phyloP scores from a whole-genome alignment of 2,888 invertebrate genomes.

The Amblyjoppa fuscipennis region DNA sequence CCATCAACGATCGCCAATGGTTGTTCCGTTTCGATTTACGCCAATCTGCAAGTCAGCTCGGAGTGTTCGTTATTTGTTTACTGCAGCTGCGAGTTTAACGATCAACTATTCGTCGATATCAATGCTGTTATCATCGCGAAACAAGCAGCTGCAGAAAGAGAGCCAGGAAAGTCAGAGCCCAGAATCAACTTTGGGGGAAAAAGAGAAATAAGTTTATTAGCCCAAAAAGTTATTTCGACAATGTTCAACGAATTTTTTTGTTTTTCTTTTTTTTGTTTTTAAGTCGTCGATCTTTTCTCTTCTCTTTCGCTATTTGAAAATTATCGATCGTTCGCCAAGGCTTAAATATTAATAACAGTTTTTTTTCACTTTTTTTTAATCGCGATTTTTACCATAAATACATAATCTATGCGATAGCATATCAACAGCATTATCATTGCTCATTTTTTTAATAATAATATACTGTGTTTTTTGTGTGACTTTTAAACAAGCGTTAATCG shows the following conservation, averaged over 20 bases:
- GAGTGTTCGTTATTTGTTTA: not conserved
- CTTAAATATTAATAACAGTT: slow-evolving; percentile 47
- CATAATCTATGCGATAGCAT: slow-evolving; percentile 34
- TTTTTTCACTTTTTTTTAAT: not conserved
- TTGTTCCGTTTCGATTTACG: slow-evolving; percentile 26
- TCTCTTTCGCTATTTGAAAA: slow-evolving; percentile 11
- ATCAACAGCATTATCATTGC: slow-evolving; percentile 9
- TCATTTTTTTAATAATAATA: not conserved
- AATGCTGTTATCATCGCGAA: not conserved
- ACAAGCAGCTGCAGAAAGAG: not conserved
- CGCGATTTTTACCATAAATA: slow-evolving; percentile 52
- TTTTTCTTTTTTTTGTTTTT: not conserved
- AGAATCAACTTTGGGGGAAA: slow-evolving; percentile 5
- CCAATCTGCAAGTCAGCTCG: slow-evolving; percentile 16
- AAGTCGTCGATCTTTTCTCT: slow-evolving; percentile 3
- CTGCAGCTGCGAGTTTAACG: slow-evolving; percentile 13
- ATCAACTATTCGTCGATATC: not conserved
- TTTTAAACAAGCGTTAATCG: slow-evolving; percentile 8
- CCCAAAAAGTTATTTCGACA: slow-evolving; percentile 32
- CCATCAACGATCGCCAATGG: slow-evolving; percentile 10
- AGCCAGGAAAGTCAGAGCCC: not conserved
- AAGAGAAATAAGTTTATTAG: slow-evolving; percentile 51
- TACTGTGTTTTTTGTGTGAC: slow-evolving; percentile 29
- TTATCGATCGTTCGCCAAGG: not conserved
- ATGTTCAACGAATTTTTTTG: slow-evolving; percentile 15